Evolutionary conservation across 2,888 invertebrate species (phyloP), one percentile per base, ranked within the genome.

Genomic region (Meganola albula): DNA sequence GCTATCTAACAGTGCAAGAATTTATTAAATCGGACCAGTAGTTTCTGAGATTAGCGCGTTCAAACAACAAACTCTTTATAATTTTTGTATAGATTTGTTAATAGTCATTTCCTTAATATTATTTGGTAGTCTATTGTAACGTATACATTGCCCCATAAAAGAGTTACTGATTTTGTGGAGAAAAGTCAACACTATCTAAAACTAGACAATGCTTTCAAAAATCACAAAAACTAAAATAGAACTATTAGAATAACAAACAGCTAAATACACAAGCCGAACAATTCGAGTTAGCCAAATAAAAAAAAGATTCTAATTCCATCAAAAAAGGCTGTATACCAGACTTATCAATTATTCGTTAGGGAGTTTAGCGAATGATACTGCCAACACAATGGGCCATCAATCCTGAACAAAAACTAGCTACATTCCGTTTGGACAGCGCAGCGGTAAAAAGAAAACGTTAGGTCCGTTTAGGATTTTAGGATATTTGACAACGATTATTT

Each of bases 331-430:
- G 39, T 48, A 53, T 53, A 55, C 61, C 62, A 38, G 59, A 50
- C 66, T 68, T 71, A 77, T 80, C 72, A 83, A 82, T 75, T 77
- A 80, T 83, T 79, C 74, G 61, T 47, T 40, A 66, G 42, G 69
- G 78, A 73, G 78, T 80, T 60, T 73, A 49, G 61, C 71, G 72
- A 64, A n/a, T n/a, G n/a, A n/a, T n/a, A n/a, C 57, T 58, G 66
- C 74, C 61, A 71, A 77, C 74, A 80, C 82, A 82, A 83, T 80
- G 77, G 77, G 53, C 71, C 73, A 76, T 82, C 80, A 78, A 78
- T 79, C 61, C 61, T 58, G 53, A 33, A 53, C 50, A 60, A 79
- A 77, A 78, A 73, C 67, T 70, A 63, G 71, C 68, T 72, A 72
- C 65, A 67, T 70, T 58, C 65, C 54, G 44, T 44, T 18, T 34